These are phyloP conservation scores for Xestia rhomboidea DNA, from an alignment of 2,888 invertebrate species.

Conservation along the genomic window DNA sequence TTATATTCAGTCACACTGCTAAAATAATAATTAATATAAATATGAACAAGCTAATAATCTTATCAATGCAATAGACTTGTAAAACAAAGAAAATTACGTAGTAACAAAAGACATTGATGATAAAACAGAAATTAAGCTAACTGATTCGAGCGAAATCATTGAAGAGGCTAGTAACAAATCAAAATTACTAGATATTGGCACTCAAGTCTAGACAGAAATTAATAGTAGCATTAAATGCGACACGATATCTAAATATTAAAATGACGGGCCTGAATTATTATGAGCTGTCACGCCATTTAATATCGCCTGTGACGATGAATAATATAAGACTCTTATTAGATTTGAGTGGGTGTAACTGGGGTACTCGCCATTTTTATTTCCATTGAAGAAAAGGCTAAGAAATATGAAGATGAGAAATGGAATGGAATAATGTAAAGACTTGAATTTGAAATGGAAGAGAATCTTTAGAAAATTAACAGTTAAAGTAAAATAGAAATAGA, in stretches of 20 bases:
- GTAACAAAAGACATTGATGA: neutral
- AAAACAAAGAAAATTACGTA: neutral
- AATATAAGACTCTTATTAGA: slow-evolving; percentile 35
- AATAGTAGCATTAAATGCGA: slow-evolving; percentile 14
- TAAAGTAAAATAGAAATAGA: too few species aligned
- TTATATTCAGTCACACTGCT: neutral
- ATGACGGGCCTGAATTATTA: slow-evolving; percentile 32
- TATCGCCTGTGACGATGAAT: slow-evolving; percentile 44
- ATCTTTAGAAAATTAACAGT: neutral
- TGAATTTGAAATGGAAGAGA: neutral
- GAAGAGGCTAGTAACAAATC: neutral
- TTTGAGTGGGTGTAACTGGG: neutral
- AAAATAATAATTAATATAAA: neutral
- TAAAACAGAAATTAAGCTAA: neutral
- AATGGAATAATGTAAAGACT: slow-evolving; percentile 7
- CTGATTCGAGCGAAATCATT: slow-evolving; percentile 3
- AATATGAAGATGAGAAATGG: slow-evolving; percentile 4
- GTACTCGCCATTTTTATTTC: neutral
- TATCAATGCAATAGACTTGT: neutral
- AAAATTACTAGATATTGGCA: slow-evolving; percentile 38
- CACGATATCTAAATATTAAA: slow-evolving; percentile 33
- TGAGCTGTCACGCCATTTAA: slow-evolving; percentile 43
- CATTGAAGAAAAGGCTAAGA: slow-evolving; percentile 4
- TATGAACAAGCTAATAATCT: neutral
- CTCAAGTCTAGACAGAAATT: slow-evolving; percentile 51